Conservation (phyloP, 2,888 invertebrate species). For the Morpho achilles region DNA sequence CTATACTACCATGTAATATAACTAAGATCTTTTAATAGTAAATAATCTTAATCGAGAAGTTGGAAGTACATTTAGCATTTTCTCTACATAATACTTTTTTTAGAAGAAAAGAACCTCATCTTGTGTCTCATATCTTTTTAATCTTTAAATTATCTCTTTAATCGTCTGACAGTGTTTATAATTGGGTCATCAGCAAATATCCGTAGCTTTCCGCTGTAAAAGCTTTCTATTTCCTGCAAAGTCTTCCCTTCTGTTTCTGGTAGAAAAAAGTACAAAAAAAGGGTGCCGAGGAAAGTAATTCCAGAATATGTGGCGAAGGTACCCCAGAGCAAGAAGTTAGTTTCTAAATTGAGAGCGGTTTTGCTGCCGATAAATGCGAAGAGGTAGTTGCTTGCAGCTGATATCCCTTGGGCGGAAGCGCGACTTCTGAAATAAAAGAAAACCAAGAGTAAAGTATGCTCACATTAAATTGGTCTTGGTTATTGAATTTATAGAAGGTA, state of each 20-base stretch:
- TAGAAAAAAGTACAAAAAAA: slow-evolving; percentile 72
- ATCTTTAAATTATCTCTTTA: slow-evolving; percentile 35
- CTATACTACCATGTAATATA: no score
- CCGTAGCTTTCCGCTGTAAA: slow-evolving; percentile 54
- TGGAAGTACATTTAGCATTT: no score
- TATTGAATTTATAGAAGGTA: no score
- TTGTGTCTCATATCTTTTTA: no score
- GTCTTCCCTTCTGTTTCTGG: slow-evolving; percentile 78
- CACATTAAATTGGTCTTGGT: no score
- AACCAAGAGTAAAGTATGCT: no score
- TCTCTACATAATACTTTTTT: no score
- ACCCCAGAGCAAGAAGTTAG: slow-evolving; percentile 61
- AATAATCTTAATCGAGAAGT: no score
- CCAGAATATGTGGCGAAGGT: slow-evolving; percentile 70
- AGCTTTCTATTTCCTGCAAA: slow-evolving; percentile 71
- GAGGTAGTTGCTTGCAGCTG: slow-evolving; percentile 75
- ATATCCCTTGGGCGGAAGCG: slow-evolving; percentile 71
- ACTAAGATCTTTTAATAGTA: no score
- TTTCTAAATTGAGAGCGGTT: slow-evolving; percentile 72
- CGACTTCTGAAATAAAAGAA: slow-evolving; percentile 58
- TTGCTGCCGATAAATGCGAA: slow-evolving; percentile 75
- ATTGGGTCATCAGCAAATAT: slow-evolving; percentile 66
- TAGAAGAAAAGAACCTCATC: no score
- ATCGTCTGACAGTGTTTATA: slow-evolving; percentile 53
- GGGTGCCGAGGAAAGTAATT: slow-evolving; percentile 63